Conservation (phyloP, 2,797 vertebrate genomes). For the Limosa lapponica region DNA sequence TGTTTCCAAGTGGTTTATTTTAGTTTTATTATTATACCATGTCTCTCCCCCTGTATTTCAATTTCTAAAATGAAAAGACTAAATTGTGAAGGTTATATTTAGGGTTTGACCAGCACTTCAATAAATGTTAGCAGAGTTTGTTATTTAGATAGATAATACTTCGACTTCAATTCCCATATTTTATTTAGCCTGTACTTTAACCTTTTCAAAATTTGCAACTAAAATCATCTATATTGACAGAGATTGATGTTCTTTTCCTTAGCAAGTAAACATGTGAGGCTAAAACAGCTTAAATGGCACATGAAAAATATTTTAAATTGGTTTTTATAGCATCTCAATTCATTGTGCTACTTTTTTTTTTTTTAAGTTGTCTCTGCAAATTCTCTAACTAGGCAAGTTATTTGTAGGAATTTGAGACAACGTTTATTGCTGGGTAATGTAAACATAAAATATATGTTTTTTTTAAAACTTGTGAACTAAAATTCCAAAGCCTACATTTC, state of each 20-base stretch:
- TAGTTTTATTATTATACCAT: neutral
- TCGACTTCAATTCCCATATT: neutral
- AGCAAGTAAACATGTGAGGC: neutral
- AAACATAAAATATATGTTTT: neutral
- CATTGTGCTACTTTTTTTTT: neutral
- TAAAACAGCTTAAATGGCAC: neutral
- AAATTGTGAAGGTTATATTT: neutral
- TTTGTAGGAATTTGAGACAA: neutral
- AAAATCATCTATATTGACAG: neutral
- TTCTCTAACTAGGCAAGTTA: neutral
- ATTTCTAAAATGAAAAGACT: neutral
- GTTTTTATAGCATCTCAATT: neutral
- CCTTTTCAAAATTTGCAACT: neutral
- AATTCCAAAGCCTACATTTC: neutral
- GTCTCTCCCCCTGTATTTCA: neutral
- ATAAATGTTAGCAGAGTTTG: neutral
- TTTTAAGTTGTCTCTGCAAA: neutral
- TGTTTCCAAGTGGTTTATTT: neutral
- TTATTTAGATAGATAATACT: neutral
- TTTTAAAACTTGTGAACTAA: rapidly evolving
- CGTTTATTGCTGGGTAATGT: neutral
- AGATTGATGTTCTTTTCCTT: neutral
- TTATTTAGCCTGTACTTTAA: neutral
- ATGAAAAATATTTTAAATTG: neutral
- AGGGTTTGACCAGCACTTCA: neutral